Conservation (phyloP, 2,113 vertebrate genomes). For the Argyrosomus japonicus region DNA sequence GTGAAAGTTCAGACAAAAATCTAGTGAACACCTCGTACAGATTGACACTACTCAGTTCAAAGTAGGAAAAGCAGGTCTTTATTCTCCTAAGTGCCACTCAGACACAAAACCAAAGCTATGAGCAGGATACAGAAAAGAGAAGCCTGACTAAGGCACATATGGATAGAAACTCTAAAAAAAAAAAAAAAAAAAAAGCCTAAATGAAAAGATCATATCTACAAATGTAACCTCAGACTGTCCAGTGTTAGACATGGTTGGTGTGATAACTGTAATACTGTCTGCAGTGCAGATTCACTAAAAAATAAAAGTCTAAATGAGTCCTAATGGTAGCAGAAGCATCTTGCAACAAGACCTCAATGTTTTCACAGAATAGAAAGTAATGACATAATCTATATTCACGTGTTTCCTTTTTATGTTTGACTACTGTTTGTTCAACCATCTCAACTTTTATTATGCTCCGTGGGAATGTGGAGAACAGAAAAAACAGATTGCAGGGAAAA, state of each 20-base stretch:
- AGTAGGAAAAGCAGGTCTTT: conserved; percentile 57
- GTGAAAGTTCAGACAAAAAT: not conserved
- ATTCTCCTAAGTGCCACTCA: conserved; percentile 57
- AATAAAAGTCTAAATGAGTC: not conserved
- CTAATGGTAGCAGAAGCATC: not conserved
- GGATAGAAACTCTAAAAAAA: conserved; percentile 55
- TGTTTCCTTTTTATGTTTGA: conserved; percentile 1
- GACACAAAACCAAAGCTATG: conserved; percentile 56
- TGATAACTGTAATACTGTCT: conserved; percentile 14
- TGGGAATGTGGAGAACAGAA: conserved; percentile 35
- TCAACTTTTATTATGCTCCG: not conserved
- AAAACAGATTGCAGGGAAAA: not conserved
- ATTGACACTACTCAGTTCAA: not conserved
- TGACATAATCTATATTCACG: not conserved
- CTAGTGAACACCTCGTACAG: not conserved
- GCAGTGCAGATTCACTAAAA: not conserved
- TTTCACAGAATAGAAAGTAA: conserved; percentile 3
- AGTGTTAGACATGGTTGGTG: conserved; percentile 49
- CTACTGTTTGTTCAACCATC: not conserved
- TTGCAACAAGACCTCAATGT: not conserved
- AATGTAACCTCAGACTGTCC: conserved; percentile 39
- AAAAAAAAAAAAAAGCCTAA: conserved; percentile 14
- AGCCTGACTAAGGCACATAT: conserved; percentile 69
- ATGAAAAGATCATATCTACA: conserved; percentile 56
- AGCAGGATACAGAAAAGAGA: conserved; percentile 39